Base-by-base conservation (phyloP, 2,113 vertebrate genomes). In the Psittacara wagleri region DNA sequence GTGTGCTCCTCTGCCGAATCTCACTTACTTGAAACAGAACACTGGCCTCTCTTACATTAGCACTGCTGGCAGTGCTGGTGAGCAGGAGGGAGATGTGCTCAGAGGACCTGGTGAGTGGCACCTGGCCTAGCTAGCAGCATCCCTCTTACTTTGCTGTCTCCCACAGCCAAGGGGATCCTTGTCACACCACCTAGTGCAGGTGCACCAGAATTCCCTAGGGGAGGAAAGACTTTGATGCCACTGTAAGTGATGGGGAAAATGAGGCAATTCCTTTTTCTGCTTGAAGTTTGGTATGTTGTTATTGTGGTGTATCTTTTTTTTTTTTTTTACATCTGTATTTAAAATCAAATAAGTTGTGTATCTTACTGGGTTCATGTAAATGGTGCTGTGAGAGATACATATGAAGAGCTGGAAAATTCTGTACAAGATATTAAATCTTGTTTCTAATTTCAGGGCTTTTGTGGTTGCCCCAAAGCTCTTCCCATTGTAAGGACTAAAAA, bases 31-130 rank as follows among this genome's bases (percentile, higher is more conserved):
- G 70, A 44, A 62, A 31, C 9, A 2, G 46, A 67, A 19, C n/a
- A 9, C 28, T 0, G 39, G 13, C 15, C 9, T 17, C 8, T 29
- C 27, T 51, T 5, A 4, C 0, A 5, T 12, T 39, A 13, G 55
- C 33, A 9, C 35, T 0, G 1, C 43, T 52, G 31, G 35, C 19
- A 15, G 69, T 46, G 57, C 70, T 25, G 12, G 37, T 31, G 55
- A 29, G 68, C 19, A 14, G 61, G 16, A 57, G 49, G 59, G 57
- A 83, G 75, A 8, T 1, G 1, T 41, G 24, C 11, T 13, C 7
- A 23, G 54, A 52, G 59, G 39, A n/a, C 13, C 9, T 25, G 39
- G 24, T 0, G 7, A 46, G 66, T 2, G 5, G 41, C 13, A 7
- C n/a, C 17, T 35, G 43, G 31, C 25, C 49, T 43, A 75, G 18